Evolutionary conservation across 1,140 invertebrate species (phyloP), one percentile per base, ranked within the genome.

Genomic region (Venustaconcha ellipsiformis): DNA sequence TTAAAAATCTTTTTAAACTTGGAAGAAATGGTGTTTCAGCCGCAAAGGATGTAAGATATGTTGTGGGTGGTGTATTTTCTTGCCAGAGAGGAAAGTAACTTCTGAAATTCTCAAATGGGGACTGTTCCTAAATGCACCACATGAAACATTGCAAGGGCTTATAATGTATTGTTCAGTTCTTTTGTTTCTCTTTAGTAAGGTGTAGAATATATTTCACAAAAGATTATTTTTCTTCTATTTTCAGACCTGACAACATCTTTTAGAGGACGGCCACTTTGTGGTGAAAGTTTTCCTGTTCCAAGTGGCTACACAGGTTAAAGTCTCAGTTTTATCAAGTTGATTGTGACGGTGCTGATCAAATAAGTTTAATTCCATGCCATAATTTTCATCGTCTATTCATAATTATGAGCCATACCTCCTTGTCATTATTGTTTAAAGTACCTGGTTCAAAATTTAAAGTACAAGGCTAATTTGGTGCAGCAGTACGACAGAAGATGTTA

Each of bases 241-340:
- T n/a, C 67, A 79, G 80, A 66, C 57, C n/a, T 82, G 37, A 83
- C 81, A 67, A 74, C 82, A 58, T 81, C 80, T 70, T 94, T 94
- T 80, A 90, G 94, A 78, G 94, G 94, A 0, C 91, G 93, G 84
- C 92, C 92, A 6, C 84, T 95, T n/a, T 90, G 93, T 87, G 94
- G 94, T 15, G 90, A 91, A 71, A 91, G 91, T 67, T 86, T 94
- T 63, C 79, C 83, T 14, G 58, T 95, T 13, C 94, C 94, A 12
- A 84, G 92, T 78, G 92, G 91, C 20, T 95, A 94, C 79, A 91
- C 88, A 80, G 84, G 85, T 84, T 67, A 58, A n/a, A 37, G 37
- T 37, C 37, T 8, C 15, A n/a, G 37, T 56, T 65, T 23, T 6
- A 57, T 55, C 15, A 67, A 5, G 20, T 23, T 72, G 48, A 37